Conservation (phyloP, 2,797 vertebrate species). For the Lacerta viridis region DNA sequence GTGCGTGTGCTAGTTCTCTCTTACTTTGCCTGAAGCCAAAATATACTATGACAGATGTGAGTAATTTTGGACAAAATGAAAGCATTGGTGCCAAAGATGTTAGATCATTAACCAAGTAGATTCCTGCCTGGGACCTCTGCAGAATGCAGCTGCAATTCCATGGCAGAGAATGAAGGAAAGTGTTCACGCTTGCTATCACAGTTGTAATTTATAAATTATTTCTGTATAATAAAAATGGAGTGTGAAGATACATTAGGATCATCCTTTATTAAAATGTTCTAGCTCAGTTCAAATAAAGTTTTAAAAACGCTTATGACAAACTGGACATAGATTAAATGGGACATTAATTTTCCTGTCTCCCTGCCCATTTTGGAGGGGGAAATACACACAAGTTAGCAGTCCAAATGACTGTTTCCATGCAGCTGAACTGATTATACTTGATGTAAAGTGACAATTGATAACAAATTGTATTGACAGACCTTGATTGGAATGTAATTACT, state of each 20-base stretch:
- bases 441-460: conserved; percentile 30
- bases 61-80: conserved; percentile 19
- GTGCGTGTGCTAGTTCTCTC: neutral
- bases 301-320: conserved; percentile 25
- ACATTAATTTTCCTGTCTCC: neutral
- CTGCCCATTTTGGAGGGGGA: neutral
- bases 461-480: conserved; percentile 52
- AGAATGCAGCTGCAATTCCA: conserved; percentile 7
- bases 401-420: conserved; percentile 41
- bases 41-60: conserved; percentile 18
- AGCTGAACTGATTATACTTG: conserved; percentile 44
- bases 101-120: conserved; percentile 2
- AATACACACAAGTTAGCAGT: conserved; percentile 4
- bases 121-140: conserved; percentile 3
- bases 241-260: conserved; percentile 25
- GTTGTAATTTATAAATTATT: neutral
- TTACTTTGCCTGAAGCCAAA: neutral
- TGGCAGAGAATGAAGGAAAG: neutral
- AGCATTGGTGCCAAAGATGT: conserved; percentile 5
- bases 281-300: conserved; percentile 23
- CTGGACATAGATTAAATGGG: conserved; percentile 33
- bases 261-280: conserved; percentile 5
- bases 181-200: neutral
- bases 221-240: conserved; percentile 36
- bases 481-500: conserved; percentile 56